Conservation (phyloP, 2,113 vertebrate genomes). For the Festucalex cinctus region DNA sequence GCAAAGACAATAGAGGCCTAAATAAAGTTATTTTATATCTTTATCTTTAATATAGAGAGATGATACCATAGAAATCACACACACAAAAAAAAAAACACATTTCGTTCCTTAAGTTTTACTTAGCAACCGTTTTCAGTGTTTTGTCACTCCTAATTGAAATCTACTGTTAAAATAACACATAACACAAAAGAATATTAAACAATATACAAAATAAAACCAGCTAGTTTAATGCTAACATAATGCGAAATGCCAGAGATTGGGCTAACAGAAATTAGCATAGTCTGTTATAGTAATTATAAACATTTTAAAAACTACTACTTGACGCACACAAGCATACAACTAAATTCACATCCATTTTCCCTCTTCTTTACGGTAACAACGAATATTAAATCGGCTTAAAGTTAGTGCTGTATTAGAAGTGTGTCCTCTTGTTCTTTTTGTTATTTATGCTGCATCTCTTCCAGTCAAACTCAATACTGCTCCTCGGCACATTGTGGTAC, state of each 20-base stretch:
- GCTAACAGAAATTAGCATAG: not conserved
- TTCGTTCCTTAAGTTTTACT: no score
- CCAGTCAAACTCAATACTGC: no score
- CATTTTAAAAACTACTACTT: not conserved
- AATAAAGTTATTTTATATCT: not conserved
- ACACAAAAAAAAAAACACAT: no score
- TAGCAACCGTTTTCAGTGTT: no score
- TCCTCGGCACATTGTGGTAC: no score
- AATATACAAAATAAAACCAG: not conserved
- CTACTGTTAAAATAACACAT: not conserved
- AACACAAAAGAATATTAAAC: not conserved
- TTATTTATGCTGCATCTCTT: no score
- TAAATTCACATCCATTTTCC: no score
- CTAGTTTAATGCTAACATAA: not conserved
- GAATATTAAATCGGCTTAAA: no score
- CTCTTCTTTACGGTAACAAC: no score
- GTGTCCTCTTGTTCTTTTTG: no score
- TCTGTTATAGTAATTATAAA: not conserved
- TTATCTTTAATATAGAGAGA: not conserved
- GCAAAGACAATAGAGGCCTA: conserved; percentile 16
- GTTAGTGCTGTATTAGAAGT: no score
- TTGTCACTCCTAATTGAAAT: not conserved
- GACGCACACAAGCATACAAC: not conserved
- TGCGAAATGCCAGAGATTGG: not conserved
- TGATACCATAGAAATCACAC: no score